Percentiles rank a stretch among this genome's conserved stretches.
phyloP scores from a whole-genome alignment of 2,888 invertebrate genomes.

The Creontiades dilutus region DNA sequence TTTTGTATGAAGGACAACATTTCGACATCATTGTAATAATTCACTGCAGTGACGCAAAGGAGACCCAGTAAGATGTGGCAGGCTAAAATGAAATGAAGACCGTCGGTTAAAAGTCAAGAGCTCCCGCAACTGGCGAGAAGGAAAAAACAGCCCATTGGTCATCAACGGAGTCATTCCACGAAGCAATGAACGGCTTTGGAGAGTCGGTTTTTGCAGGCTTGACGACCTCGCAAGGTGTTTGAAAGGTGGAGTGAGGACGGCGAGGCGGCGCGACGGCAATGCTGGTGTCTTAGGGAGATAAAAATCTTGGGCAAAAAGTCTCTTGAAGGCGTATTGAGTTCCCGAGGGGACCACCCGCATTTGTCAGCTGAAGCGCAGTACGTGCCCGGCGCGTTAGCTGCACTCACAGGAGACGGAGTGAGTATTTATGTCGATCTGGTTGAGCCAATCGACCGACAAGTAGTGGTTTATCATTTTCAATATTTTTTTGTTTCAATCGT shows the following conservation, averaged over 20 bases:
- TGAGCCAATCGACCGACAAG: no score
- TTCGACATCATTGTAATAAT: no score
- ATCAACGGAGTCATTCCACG: neutral
- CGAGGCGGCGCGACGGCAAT: slow-evolving; percentile 15
- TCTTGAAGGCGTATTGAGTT: neutral
- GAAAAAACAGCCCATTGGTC: neutral
- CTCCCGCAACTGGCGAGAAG: neutral
- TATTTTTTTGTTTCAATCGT: no score
- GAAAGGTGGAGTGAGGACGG: neutral
- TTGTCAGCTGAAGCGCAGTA: slow-evolving; percentile 22
- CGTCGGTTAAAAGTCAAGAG: neutral
- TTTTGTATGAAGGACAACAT: no score
- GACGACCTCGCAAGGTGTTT: slow-evolving; percentile 39
- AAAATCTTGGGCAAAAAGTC: slow-evolving; percentile 39
- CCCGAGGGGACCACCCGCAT: slow-evolving; percentile 3
- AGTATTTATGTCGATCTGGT: no score
- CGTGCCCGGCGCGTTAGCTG: neutral
- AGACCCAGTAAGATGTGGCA: no score
- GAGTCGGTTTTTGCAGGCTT: neutral
- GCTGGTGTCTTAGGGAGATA: slow-evolving; percentile 7
- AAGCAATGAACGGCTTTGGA: neutral
- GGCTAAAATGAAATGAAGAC: no score
- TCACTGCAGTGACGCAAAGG: no score
- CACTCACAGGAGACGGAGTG: no score
- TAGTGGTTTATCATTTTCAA: no score